Base-by-base conservation (phyloP, 2,797 vertebrate species). In the Ctenopoma kingsleyae region DNA sequence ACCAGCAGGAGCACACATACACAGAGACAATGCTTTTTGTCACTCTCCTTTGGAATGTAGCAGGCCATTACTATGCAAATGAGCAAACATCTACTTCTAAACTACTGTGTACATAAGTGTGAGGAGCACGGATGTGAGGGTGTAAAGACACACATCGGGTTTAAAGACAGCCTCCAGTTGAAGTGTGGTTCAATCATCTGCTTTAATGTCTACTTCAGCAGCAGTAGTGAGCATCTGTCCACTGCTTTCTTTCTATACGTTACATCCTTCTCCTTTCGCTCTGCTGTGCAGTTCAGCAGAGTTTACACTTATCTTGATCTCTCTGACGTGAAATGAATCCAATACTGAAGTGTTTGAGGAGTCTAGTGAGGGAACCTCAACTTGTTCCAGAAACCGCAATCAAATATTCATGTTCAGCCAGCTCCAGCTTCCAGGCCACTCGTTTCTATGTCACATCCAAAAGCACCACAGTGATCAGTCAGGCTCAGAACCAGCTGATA, bases 11-110 rank as follows among this genome's bases (percentile, higher is more conserved):
- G 63, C 67, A 75, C 72, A 72, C 41, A 70, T 1, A 74, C 57
- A 32, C 61, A 23, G 15, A 54, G 46, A 67, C 66, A 60, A 46
- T 30, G 58, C 67, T 67, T 74, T 30, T 84, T 82, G 78, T 82
- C 66, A 67, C 55, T 63, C 47, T 71, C 48, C 67, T 36, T 35
- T 63, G 75, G 85, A 86, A 84, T 87, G 85, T 65, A 44, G 56
- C 61, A 56, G 49, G 5, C 44, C 50, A 71, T 81, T 82, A 76
- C 61, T 30, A 84, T 87, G 83, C 50, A 80, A 89, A 89, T 81
- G 70, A 81, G 61, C 59, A 48, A 54, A 56, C 57, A 58, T 71
- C 40, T 51, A 43, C 5, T 41, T 36, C 23, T 35, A 54, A 60
- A 59, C 50, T 15, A 5, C 44, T 52, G 46, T 61, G 68, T 61